A percentile compares a stretch with the other conserved stretches of the same genome.
Evolutionary conservation across 1,140 invertebrate genomes (phyloP).

Genomic region (Phymorhynchus buccinoides): DNA sequence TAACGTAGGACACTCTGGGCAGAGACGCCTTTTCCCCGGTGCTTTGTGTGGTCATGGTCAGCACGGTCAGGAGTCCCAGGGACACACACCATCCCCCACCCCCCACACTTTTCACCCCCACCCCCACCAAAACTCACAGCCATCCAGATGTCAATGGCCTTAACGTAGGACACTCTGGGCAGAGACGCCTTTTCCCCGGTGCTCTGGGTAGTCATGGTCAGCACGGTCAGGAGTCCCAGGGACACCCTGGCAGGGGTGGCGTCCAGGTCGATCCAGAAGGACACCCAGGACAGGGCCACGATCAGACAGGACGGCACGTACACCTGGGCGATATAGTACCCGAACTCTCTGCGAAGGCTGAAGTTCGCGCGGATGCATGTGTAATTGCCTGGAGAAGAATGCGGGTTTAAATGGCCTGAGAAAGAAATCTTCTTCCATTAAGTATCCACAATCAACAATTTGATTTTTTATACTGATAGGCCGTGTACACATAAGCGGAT

Average conservation of each 20-base stretch:
- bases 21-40: constrained; percentile 58
- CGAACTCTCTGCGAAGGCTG: constrained; percentile 53
- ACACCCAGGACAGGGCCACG: constrained; percentile 95
- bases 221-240: constrained; percentile 70
- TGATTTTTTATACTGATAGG: too few species aligned
- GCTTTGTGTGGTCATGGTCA: constrained; percentile 73
- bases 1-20: constrained; percentile 75
- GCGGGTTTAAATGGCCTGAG: too few species aligned
- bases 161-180: constrained; percentile 47
- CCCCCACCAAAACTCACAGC: neutral
- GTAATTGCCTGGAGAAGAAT: constrained; percentile 63
- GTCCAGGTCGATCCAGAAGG: constrained; percentile 86
- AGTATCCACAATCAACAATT: too few species aligned
- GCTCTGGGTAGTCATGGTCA: constrained; percentile 73
- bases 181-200: constrained; percentile 59
- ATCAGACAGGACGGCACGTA: constrained; percentile 65
- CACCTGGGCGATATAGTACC: constrained; percentile 63
- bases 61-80: constrained; percentile 70
- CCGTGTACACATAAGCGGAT: too few species aligned
- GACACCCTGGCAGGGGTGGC: constrained; percentile 78
- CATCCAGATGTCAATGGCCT: too few species aligned
- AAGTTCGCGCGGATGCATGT: constrained; percentile 58
- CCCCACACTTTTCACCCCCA: neutral
- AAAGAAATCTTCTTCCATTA: too few species aligned
- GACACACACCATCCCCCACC: constrained; percentile 25